A percentile compares a stretch with the other conserved stretches of the same genome.
Evolutionary conservation across 1,140 invertebrate species (phyloP).

Genomic region (Pomacea maculata): DNA sequence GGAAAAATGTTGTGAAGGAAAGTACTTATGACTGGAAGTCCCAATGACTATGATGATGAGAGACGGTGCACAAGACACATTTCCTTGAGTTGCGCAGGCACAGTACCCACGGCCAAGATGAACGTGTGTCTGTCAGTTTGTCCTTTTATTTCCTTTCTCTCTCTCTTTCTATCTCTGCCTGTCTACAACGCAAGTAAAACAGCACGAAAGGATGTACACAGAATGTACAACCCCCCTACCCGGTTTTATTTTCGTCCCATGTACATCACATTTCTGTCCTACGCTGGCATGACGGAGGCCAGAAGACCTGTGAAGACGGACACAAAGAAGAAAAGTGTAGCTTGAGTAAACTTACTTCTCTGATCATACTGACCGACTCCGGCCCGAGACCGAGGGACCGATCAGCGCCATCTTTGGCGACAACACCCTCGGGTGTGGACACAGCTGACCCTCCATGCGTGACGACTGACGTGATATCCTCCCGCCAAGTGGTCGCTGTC

Average conservation of each 20-base stretch:
- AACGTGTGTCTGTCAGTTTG: not conserved
- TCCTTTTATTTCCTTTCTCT: not conserved
- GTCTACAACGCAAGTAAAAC: not conserved
- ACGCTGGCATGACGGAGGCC: too few species aligned
- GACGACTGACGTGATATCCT: not conserved
- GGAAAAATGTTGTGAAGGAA: not conserved
- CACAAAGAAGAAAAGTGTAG: too few species aligned
- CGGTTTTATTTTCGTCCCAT: too few species aligned
- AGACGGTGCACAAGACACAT: not conserved
- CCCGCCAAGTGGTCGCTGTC: slow-evolving; percentile 21
- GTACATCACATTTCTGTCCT: too few species aligned
- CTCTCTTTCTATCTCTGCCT: not conserved
- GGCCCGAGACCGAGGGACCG: too few species aligned
- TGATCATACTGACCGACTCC: too few species aligned
- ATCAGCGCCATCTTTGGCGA: too few species aligned
- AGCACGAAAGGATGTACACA: not conserved
- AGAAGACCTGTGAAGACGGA: too few species aligned
- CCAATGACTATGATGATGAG: not conserved
- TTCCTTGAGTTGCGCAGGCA: not conserved
- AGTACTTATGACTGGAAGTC: not conserved
- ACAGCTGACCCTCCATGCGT: too few species aligned
- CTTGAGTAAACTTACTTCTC: too few species aligned
- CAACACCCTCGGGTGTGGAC: too few species aligned
- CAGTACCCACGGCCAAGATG: not conserved
- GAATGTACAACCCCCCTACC: too few species aligned